Conservation (phyloP, 1,140 invertebrate species). For the Drosophila parvula region DNA sequence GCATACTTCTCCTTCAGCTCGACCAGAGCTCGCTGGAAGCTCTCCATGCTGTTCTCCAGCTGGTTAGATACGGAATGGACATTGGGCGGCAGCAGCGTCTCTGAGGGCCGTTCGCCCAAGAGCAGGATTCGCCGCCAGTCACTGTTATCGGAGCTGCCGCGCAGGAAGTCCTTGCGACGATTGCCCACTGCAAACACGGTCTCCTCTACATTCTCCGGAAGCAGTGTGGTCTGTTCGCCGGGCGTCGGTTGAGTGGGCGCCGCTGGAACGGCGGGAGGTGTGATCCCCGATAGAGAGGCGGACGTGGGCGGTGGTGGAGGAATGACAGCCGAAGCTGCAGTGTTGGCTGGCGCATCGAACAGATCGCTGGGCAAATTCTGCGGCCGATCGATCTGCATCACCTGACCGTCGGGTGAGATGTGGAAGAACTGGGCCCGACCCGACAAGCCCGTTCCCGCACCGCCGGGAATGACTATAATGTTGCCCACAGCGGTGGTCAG, state of each 20-base stretch:
- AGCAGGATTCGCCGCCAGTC: constrained; percentile 67
- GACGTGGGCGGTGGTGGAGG: constrained; percentile 45
- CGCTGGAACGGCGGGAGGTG: constrained; percentile 34
- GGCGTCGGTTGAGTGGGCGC: constrained; percentile 34
- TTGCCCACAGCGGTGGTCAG: constrained; percentile 59
- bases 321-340: background rate
- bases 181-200: constrained; percentile 48
- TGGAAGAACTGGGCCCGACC: constrained; percentile 63
- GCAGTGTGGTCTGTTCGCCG: constrained; percentile 23
- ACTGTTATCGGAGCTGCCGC: constrained; percentile 48
- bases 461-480: constrained; percentile 60
- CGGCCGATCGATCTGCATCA: constrained; percentile 56
- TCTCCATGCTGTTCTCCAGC: constrained; percentile 67
- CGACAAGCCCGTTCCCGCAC: constrained; percentile 12
- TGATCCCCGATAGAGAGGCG: constrained; percentile 43
- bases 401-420: constrained; percentile 61
- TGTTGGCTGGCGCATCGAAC: constrained; percentile 32
- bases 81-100: constrained; percentile 10
- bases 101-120: constrained; percentile 47
- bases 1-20: constrained; percentile 70
- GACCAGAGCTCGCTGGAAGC: constrained; percentile 61
- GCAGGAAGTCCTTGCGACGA: constrained; percentile 44
- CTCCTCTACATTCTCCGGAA: constrained; percentile 52
- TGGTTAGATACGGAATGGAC: constrained; percentile 22
- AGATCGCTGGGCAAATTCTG: constrained; percentile 52